Evolutionary conservation across 1,140 invertebrate genomes (phyloP), one percentile per base, ranked within the genome.

Genomic region (Ditylenchus dipsaci): DNA sequence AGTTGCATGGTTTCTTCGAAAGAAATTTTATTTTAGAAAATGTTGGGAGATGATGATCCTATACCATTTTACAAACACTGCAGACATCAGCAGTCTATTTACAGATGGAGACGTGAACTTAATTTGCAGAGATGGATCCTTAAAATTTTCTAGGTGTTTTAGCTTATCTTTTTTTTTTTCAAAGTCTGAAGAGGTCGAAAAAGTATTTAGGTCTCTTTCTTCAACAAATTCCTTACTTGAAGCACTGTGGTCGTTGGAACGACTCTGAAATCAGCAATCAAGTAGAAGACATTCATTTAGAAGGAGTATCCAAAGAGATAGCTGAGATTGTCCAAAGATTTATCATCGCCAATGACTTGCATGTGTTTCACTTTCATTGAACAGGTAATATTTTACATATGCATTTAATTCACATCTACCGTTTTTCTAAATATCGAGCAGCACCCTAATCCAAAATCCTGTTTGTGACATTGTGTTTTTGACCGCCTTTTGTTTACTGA

Each of bases 161-260:
- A 38, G 3, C 33, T n/a, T 38, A 38, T 3, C 33, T 38, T 38
- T 38, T 3, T 38, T 11, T 3, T 5, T 38, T 38, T 38, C 11
- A 3, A 38, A 38, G 33, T n/a, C n/a, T n/a, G n/a, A n/a, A n/a
- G n/a, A n/a, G n/a, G n/a, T n/a, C n/a, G n/a, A n/a, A n/a, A n/a
- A n/a, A n/a, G n/a, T n/a, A n/a, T n/a, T 53, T 26, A 53, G 49
- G 23, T 21, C n/a, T 53, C 23, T 17, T 53, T 19, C 49, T 53
- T 5, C 49, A 53, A 53, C n/a, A 53, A 53, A 53, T 53, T 53
- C 49, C 49, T 15, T 53, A 53, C 49, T 53, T 53, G 49, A 53
- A 26, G 49, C 49, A 21, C 23, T 53, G 15, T 26, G n/a, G 3
- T 19, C 49, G 49, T 17, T 53, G 49, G 49, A 53, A 26, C 15